phyloP scores from a whole-genome alignment of 1,140 invertebrate species.

The Drosophila sturtevanti region DNA sequence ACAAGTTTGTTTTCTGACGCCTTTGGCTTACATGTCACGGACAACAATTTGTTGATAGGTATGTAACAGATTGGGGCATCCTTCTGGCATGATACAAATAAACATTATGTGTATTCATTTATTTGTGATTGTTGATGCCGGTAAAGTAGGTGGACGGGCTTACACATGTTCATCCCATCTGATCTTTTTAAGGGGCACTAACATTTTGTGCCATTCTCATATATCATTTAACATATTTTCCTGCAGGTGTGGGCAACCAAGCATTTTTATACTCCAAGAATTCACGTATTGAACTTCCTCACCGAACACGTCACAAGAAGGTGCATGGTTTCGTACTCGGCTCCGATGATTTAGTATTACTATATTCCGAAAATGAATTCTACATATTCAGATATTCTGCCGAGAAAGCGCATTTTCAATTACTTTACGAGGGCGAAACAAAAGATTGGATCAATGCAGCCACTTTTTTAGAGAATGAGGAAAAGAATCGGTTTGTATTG shows the following conservation, averaged over 20 bases:
- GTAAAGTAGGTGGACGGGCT: background rate
- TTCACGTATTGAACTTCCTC: slow-evolving; percentile 19
- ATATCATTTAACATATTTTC: background rate
- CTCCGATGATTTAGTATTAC: slow-evolving; percentile 25
- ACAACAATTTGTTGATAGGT: background rate
- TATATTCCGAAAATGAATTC: slow-evolving; percentile 59
- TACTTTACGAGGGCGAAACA: slow-evolving; percentile 57
- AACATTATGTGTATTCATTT: background rate
- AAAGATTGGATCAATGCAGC: slow-evolving; percentile 75
- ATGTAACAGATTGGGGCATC: background rate
- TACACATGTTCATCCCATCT: no score
- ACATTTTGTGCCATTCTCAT: no score
- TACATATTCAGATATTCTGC: slow-evolving; percentile 25
- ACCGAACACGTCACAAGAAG: slow-evolving; percentile 30
- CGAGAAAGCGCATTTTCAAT: slow-evolving; percentile 21
- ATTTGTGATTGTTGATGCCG: background rate
- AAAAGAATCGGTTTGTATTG: slow-evolving; percentile 41
- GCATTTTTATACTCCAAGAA: slow-evolving; percentile 20
- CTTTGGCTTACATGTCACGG: background rate
- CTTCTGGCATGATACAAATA: background rate
- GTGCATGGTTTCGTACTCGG: slow-evolving; percentile 47
- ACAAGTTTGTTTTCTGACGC: slow-evolving; percentile 3
- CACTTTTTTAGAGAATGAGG: slow-evolving; percentile 38
- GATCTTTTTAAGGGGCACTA: no score
- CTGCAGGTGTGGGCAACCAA: slow-evolving; percentile 51